These are phyloP conservation scores for Porites lobata DNA, from an alignment of 92 coral and sea anemone species.

Conservation along the genomic window DNA sequence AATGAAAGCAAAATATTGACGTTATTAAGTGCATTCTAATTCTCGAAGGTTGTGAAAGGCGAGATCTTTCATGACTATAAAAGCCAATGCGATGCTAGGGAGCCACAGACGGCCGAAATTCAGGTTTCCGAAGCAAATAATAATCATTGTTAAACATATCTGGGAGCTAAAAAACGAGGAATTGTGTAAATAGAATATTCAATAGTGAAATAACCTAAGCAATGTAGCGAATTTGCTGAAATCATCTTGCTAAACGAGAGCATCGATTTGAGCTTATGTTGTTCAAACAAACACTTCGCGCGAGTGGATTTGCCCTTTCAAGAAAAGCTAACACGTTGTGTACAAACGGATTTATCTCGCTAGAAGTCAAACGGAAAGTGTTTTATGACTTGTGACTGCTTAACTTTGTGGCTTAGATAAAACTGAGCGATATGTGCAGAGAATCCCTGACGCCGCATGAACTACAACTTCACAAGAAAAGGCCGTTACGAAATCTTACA, in stretches of 20 bases:
- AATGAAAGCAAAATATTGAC: conserved; percentile 21
- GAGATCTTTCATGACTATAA: conserved; percentile 4
- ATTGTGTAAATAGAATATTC: too few relatives aligned
- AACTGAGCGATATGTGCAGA: conserved; percentile 13
- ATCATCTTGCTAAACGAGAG: not conserved
- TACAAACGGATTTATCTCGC: conserved; percentile 29
- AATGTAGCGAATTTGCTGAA: conserved; percentile 20
- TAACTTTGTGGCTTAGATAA: not conserved
- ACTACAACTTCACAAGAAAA: conserved; percentile 21
- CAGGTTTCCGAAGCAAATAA: conserved; percentile 5
- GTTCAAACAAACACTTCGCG: conserved; percentile 25
- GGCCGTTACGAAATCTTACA: not conserved
- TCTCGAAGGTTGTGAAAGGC: not conserved
- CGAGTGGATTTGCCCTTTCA: conserved; percentile 8
- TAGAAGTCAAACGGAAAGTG: not conserved
- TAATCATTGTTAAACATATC: not conserved
- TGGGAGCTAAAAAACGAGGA: not conserved
- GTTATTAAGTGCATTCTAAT: conserved; percentile 17
- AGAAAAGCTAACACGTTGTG: conserved; percentile 43
- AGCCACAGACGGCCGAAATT: not conserved
- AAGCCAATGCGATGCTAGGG: not conserved
- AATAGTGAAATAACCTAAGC: not conserved
- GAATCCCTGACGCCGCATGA: conserved; percentile 27
- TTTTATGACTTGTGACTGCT: not conserved
- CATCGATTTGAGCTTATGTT: not conserved